Evolutionary conservation across 1,140 invertebrate genomes (phyloP), one percentile per base, ranked within the genome.

Genomic region (Ips nitidus): DNA sequence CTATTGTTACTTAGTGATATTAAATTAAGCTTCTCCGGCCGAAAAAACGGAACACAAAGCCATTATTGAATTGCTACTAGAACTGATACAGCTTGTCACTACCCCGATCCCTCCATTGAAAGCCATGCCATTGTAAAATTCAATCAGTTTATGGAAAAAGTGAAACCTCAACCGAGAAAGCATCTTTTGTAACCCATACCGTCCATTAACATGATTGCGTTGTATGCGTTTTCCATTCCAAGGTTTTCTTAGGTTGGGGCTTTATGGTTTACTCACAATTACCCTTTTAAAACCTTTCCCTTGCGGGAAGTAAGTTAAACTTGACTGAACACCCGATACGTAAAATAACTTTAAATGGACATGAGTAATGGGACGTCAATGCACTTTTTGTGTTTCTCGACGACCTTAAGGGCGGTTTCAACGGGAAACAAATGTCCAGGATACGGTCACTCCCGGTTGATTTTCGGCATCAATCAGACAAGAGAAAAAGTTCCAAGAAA

Each of bases 81-180:
- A 56, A 57, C 39, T 66, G 53, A 66, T 66, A 66, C 64, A 3
- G 4, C 61, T 39, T 66, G 64, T 66, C 64, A 57, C 53, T 2
- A 50, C 53, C 22, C 7, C 64, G 42, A 57, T 6, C 36, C 36
- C 52, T 47, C 42, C 55, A 66, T 66, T 66, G 64, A 66, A 66
- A 57, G 36, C 43, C 53, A 45, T 42, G 4, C n/a, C 53, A 66
- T 66, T 66, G 64, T 66, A 66, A 66, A 66, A 66, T 66, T 66
- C 64, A 66, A 66, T 66, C 64, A 57, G 40, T 47, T 66, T 66
- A 66, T 66, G 52, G 64, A 40, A 66, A 66, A 66, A 66, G 64
- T 66, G 64, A 56, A 66, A 66, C 62, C 62, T 64, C 62, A 52
- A 64, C 62, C 50, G 50, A 52, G 52, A 64, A 64, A 64, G 38